Base-by-base conservation (phyloP, 2,113 vertebrate species). In the Jaculus jaculus region DNA sequence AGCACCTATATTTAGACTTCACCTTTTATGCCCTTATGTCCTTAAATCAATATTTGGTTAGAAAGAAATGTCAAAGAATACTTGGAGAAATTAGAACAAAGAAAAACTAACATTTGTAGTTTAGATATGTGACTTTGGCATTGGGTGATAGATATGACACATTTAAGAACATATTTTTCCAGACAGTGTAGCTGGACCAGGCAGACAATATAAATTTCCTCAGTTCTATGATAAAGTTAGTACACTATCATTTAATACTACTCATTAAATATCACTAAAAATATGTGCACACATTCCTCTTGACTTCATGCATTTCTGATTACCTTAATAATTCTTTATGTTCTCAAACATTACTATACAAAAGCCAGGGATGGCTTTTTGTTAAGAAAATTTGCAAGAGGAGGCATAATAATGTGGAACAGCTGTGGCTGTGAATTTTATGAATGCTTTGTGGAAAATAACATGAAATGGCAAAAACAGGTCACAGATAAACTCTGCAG, bases 381-480 rank as follows among this genome's bases (percentile, higher is more conserved):
- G 89, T 94, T 24, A 95, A 92, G 73, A 96, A 96, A 94, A 94
- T 87, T 34, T 94, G 34, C 90, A 95, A 95, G 84, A 89, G 91
- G 69, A 74, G 93, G 89, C 78, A 97, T 90, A 95, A 90, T 69
- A 91, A 97, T 90, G 80, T 69, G 39, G 83, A 96, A 95, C 90
- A 97, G 92, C 96, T 97, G 94, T 1, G 24, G 87, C 72, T 68
- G 84, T 37, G 75, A 95, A 96, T 92, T 97, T 97, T 96, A 97
- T 88, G 65, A 97, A 97, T 90, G 93, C 96, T 97, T 95, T 95
- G 90, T 95, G 96, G 96, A 97, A 97, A 98, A 96, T 95, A 97
- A 94, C 94, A 77, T 80, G 96, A 97, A 97, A 96, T 96, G 83
- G 83, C 54, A 97, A 97, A 96, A 93, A 92, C 94, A 87, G 86